Conservation (phyloP, 1,140 invertebrate genomes). For the Drosophila sproati region DNA sequence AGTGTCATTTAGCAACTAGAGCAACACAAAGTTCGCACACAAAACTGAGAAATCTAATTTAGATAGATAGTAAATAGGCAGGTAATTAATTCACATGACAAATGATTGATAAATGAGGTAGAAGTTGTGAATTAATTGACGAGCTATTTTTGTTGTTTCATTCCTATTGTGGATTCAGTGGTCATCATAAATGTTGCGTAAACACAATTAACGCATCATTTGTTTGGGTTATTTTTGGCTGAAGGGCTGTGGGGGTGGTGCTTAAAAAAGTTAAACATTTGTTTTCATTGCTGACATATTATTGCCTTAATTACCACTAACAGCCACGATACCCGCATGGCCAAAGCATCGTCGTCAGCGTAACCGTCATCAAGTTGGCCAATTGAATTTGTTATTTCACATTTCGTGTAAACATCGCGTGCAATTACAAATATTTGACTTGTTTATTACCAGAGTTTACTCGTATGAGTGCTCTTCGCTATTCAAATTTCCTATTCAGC, state of each 20-base stretch:
- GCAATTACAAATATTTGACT: conserved; percentile 65
- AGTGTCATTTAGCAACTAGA: too few relatives aligned
- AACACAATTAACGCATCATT: conserved; percentile 69
- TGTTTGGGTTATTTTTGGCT: not conserved
- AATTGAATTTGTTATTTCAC: conserved; percentile 52
- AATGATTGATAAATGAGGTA: not conserved
- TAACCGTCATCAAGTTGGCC: conserved; percentile 15
- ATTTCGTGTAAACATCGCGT: conserved; percentile 75
- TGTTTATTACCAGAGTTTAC: conserved; percentile 14
- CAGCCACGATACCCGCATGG: conserved; percentile 13
- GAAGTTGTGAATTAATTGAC: conserved; percentile 17
- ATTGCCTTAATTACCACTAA: conserved; percentile 50
- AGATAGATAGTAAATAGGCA: not conserved
- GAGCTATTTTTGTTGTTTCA: conserved; percentile 24
- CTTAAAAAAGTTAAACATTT: conserved; percentile 63
- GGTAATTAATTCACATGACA: conserved; percentile 3
- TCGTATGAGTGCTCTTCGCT: conserved; percentile 2
- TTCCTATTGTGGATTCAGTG: not conserved
- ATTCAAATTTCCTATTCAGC: conserved; percentile 50
- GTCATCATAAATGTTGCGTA: conserved; percentile 49
- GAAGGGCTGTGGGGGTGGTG: conserved; percentile 11
- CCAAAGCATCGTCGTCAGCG: conserved; percentile 12
- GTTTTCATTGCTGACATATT: conserved; percentile 57
- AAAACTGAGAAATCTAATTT: not conserved
- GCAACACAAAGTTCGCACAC: too few relatives aligned